phyloP scores from a whole-genome alignment of 2,888 invertebrate genomes.

The Liopterus haemorrhoidalis region DNA sequence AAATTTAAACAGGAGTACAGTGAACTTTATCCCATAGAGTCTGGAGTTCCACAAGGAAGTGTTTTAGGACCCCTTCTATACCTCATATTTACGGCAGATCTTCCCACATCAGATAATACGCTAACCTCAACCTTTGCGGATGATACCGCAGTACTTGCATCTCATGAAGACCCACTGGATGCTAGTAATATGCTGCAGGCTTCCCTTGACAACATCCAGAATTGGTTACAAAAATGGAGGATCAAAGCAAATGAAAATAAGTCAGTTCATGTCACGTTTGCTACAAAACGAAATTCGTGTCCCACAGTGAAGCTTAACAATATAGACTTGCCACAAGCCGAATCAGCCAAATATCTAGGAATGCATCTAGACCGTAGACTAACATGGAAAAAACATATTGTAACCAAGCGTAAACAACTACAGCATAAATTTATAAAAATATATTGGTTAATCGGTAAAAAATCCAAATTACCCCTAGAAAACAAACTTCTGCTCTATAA shows the following conservation, averaged over 20 bases:
- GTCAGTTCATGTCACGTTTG: constrained; percentile 8
- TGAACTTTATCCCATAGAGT: constrained; percentile 20
- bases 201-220: constrained; percentile 22
- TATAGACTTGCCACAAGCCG: constrained; percentile 36
- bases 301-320: constrained; percentile 1
- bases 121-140: constrained; percentile 28
- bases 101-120: constrained; percentile 25
- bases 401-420: constrained; percentile 19
- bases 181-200: constrained; percentile 29
- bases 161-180: constrained; percentile 19
- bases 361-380: constrained; percentile 25
- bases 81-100: constrained; percentile 27
- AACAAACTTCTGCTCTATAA: constrained; percentile 15
- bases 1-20: constrained; percentile 10
- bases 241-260: constrained; percentile 26
- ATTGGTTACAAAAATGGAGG: constrained; percentile 29
- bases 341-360: constrained; percentile 28
- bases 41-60: constrained; percentile 30
- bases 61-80: constrained; percentile 29
- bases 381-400: constrained; percentile 24
- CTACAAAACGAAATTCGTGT: constrained; percentile 2
- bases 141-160: constrained; percentile 26
- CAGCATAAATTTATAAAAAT: constrained; percentile 18
- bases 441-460: constrained; percentile 24
- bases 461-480: constrained; percentile 22